phyloP scores from a whole-genome alignment of 1,140 invertebrate genomes.

The Pseudomyrmex dendroicus region DNA sequence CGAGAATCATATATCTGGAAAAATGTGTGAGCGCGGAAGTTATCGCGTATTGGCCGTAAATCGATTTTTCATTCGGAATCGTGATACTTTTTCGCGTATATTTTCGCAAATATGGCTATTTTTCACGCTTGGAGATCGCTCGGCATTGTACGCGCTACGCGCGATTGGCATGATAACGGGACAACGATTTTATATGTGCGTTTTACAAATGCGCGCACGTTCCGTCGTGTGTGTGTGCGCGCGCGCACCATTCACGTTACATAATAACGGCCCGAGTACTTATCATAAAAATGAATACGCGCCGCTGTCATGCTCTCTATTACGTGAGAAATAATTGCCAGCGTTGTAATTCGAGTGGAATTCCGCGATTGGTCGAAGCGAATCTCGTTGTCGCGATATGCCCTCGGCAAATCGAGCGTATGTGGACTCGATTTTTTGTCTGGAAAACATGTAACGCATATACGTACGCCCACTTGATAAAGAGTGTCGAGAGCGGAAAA shows the following conservation, averaged over 20 bases:
- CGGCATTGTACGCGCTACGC: background rate
- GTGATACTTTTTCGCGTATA: background rate
- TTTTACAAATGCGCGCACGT: no score
- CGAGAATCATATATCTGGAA: background rate
- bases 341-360: conserved; percentile 32
- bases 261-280: conserved; percentile 40
- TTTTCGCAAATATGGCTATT: background rate
- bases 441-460: background rate
- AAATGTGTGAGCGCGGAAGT: no score
- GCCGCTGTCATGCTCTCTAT: conserved; percentile 38
- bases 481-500: background rate
- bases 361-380: conserved; percentile 22
- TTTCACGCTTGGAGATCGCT: background rate
- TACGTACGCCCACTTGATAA: conserved; percentile 67
- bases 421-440: background rate
- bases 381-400: conserved; percentile 7
- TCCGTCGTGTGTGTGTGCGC: no score
- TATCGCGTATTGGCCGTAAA: background rate
- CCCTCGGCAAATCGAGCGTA: background rate
- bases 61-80: background rate
- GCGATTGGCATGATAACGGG: conserved; percentile 21
- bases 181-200: background rate
- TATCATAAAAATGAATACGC: conserved; percentile 29
- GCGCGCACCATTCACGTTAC: conserved; percentile 35
- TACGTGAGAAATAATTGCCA: conserved; percentile 47